Percentiles rank a stretch among this genome's conserved stretches.
These are phyloP conservation scores for Mirza zaza DNA, from an alignment of 2,113 vertebrate genomes.

Conservation along the genomic window DNA sequence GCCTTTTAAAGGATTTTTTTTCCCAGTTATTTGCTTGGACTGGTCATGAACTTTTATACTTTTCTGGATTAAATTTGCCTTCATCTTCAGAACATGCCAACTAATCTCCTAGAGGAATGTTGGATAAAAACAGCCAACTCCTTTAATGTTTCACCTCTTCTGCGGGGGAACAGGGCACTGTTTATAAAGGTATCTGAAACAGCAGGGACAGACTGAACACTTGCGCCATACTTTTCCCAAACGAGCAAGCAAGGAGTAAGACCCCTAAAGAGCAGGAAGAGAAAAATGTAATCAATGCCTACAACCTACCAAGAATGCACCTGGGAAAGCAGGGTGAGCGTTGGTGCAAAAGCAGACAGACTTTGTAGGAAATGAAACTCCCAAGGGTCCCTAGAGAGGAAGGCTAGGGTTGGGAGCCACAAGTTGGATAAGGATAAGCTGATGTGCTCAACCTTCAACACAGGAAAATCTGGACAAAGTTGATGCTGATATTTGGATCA, in stretches of 20 bases:
- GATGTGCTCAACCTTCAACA: background rate
- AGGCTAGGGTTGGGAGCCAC: background rate
- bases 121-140: conserved; percentile 63
- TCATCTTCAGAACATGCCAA: conserved; percentile 66
- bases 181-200: conserved; percentile 49
- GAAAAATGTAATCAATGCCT: background rate
- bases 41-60: conserved; percentile 70
- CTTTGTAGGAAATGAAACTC: background rate
- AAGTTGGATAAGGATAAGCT: background rate
- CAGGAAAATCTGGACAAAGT: background rate
- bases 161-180: background rate
- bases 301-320: background rate
- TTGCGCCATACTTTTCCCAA: conserved; percentile 14
- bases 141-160: conserved; percentile 46
- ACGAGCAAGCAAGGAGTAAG: background rate
- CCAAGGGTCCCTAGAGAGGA: background rate
- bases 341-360: background rate
- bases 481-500: background rate
- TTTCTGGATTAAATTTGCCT: conserved; percentile 75
- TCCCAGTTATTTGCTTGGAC: conserved; percentile 64
- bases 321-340: background rate
- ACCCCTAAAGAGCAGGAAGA: background rate
- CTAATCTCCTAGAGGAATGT: conserved; percentile 75
- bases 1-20: conserved; percentile 62
- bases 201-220: background rate